phyloP scores from a whole-genome alignment of 2,888 invertebrate genomes.

The Cylindroiulus punctatus region DNA sequence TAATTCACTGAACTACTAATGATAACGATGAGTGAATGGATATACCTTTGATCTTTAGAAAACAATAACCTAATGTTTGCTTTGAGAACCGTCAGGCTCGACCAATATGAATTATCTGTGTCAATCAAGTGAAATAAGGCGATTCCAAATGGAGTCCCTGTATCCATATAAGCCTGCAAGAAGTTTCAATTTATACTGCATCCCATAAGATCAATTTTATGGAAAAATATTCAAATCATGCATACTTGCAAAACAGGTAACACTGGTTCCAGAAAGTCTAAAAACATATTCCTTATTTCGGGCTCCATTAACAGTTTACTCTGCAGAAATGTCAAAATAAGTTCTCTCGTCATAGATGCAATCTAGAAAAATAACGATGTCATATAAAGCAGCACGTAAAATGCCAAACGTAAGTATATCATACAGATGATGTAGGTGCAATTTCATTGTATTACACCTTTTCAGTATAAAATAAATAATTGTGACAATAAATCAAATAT shows the following conservation, averaged over 20 bases:
- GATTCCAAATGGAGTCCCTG: neutral
- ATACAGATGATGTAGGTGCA: too few species aligned
- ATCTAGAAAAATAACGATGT: neutral
- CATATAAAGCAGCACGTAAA: too few species aligned
- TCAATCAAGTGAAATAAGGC: slow-evolving; percentile 40
- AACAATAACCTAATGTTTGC: slow-evolving; percentile 43
- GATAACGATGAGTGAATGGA: neutral
- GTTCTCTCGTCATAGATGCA: neutral
- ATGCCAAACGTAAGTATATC: too few species aligned
- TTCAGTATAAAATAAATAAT: neutral
- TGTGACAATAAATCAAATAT: neutral
- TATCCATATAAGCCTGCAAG: slow-evolving; percentile 20
- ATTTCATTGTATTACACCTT: too few species aligned
- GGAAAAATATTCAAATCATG: neutral
- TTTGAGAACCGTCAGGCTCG: neutral
- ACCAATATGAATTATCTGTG: slow-evolving; percentile 6
- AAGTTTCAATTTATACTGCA: neutral
- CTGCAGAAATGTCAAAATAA: neutral
- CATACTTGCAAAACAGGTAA: slow-evolving; percentile 8
- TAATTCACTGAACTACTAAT: neutral
- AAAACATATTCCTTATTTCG: neutral
- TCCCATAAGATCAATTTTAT: neutral
- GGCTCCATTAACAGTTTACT: neutral
- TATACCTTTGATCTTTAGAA: slow-evolving; percentile 43
- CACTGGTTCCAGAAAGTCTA: neutral